These are phyloP conservation scores for Scophthalmus maximus DNA, from an alignment of 2,113 vertebrate genomes.

Conservation along the genomic window DNA sequence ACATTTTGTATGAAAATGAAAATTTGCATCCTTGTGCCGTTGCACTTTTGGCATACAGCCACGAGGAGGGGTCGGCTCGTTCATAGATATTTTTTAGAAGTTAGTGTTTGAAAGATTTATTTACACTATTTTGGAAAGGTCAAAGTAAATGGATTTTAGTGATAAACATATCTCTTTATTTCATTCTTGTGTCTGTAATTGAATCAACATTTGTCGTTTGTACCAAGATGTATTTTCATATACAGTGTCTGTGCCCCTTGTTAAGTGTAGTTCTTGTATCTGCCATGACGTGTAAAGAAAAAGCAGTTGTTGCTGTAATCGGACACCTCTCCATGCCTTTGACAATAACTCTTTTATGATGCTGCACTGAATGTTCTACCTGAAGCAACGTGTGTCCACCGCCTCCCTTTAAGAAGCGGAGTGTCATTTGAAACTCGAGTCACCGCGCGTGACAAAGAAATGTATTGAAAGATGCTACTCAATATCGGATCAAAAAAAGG, in stretches of 20 bases:
- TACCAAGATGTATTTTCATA: slow-evolving; percentile 41
- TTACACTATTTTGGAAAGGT: slow-evolving; percentile 52
- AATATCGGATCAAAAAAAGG: slow-evolving; percentile 47
- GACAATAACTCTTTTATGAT: slow-evolving; percentile 36
- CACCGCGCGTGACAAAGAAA: slow-evolving; percentile 37
- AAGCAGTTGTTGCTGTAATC: slow-evolving; percentile 82
- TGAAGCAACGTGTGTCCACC: slow-evolving; percentile 31
- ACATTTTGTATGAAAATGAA: slow-evolving; percentile 4
- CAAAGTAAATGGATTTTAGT: slow-evolving; percentile 47
- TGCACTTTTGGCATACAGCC: not conserved
- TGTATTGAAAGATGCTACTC: slow-evolving; percentile 46
- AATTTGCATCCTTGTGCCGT: slow-evolving; percentile 3
- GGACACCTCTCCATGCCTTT: slow-evolving; percentile 60
- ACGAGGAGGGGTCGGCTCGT: slow-evolving; percentile 30
- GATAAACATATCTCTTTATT: slow-evolving; percentile 45
- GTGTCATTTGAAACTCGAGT: slow-evolving; percentile 46
- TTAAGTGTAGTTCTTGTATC: slow-evolving; percentile 82
- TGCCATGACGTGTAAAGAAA: slow-evolving; percentile 83
- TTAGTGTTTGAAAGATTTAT: slow-evolving; percentile 44
- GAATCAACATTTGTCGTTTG: slow-evolving; percentile 40
- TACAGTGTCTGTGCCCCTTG: slow-evolving; percentile 68
- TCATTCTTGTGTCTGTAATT: slow-evolving; percentile 40
- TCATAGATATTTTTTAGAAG: slow-evolving; percentile 36
- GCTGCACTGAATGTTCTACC: slow-evolving; percentile 43
- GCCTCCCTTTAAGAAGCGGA: slow-evolving; percentile 17